phyloP scores from a whole-genome alignment of 2,113 vertebrate genomes.

The Mirza zaza region DNA sequence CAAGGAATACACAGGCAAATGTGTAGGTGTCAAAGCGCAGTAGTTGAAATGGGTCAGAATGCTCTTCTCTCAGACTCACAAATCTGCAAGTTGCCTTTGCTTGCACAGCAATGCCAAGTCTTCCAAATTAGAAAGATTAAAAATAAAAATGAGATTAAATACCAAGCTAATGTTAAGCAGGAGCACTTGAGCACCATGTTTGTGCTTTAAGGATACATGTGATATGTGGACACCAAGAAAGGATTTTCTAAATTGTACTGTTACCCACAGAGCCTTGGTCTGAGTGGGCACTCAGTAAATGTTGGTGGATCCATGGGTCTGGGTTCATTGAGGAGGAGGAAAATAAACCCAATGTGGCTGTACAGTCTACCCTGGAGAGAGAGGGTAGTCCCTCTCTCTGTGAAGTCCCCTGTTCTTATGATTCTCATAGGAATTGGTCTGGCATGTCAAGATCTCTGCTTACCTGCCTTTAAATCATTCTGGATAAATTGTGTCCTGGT shows the following conservation, averaged over 20 bases:
- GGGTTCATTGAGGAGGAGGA: neutral
- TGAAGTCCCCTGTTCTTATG: neutral
- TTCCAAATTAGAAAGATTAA: neutral
- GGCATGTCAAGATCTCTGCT: neutral
- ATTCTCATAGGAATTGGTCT: neutral
- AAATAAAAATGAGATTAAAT: neutral
- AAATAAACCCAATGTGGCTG: neutral
- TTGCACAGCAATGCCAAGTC: neutral
- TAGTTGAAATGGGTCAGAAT: neutral
- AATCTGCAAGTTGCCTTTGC: neutral
- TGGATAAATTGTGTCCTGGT: neutral
- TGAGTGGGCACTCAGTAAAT: neutral
- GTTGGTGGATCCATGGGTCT: neutral
- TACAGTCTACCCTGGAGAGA: neutral
- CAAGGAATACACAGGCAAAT: neutral
- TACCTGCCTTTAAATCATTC: constrained; percentile 12
- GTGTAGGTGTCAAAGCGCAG: neutral
- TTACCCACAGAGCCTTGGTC: neutral
- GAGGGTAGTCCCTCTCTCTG: neutral
- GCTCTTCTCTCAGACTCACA: neutral
- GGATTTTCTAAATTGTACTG: neutral
- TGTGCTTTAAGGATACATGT: neutral
- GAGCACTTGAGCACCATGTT: neutral
- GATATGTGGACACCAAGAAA: neutral
- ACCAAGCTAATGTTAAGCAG: neutral